phyloP scores from a whole-genome alignment of 2,888 invertebrate genomes.

The Dioctria rufipes region DNA sequence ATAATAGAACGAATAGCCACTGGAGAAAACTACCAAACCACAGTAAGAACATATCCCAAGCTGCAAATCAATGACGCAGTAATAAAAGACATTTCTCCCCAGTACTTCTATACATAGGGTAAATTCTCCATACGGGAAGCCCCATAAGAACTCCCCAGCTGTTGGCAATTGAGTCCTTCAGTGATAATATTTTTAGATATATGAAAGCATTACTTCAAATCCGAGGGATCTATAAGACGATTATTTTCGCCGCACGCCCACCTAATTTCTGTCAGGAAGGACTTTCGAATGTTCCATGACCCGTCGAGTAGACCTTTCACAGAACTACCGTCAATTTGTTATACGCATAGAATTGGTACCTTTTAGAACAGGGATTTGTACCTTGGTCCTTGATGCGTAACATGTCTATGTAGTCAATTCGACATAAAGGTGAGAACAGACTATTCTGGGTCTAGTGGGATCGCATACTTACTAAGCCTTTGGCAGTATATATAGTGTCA shows the following conservation, averaged over 20 bases:
- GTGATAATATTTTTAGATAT: constrained; percentile 35
- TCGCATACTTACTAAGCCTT: constrained; percentile 26
- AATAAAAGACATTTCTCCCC: background rate
- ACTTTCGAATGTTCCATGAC: background rate
- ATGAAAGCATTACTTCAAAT: constrained; percentile 33
- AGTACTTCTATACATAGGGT: background rate
- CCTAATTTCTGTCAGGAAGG: constrained; percentile 16
- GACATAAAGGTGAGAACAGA: constrained; percentile 24
- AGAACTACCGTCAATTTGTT: background rate
- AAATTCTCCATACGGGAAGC: background rate
- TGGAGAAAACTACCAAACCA: too few relatives aligned
- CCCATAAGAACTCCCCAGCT: constrained; percentile 1
- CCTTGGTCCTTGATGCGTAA: constrained; percentile 1
- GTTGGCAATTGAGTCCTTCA: constrained; percentile 18
- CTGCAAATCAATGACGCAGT: too few relatives aligned
- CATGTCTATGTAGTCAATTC: constrained; percentile 32
- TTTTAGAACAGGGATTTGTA: constrained; percentile 36
- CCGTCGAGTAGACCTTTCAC: background rate
- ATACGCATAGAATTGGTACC: constrained; percentile 29
- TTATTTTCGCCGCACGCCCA: constrained; percentile 41
- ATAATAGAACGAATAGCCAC: too few relatives aligned
- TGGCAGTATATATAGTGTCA: constrained; percentile 26
- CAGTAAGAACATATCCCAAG: too few relatives aligned
- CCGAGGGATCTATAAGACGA: constrained; percentile 24
- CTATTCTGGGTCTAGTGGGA: background rate